Percentiles rank a stretch among this genome's conserved stretches.
Conservation (phyloP, 1,140 invertebrate genomes). For the Drosophila sulfurigaster region DNA sequence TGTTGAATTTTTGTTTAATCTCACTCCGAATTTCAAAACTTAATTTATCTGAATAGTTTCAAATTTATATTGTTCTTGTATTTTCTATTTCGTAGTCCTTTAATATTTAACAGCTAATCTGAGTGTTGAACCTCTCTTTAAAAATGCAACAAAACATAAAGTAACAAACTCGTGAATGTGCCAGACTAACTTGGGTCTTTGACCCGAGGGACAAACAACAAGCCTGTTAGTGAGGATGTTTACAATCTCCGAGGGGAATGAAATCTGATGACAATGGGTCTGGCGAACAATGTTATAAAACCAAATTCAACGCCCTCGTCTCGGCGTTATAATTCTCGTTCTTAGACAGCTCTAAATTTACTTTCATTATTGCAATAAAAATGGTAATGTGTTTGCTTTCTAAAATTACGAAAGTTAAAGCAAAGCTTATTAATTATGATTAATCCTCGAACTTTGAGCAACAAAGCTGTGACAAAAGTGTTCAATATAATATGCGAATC, state of each 20-base stretch:
- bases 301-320: background rate
- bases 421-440: conserved; percentile 23
- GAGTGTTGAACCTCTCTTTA: background rate
- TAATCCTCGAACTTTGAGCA: background rate
- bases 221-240: conserved; percentile 3
- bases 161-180: conserved; percentile 1
- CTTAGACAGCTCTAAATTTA: background rate
- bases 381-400: background rate
- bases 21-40: background rate
- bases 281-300: conserved; percentile 4
- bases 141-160: conserved; percentile 19
- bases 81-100: background rate
- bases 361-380: background rate
- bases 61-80: background rate
- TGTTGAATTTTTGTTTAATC: background rate
- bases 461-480: background rate
- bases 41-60: background rate
- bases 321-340: background rate
- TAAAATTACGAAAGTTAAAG: conserved; percentile 2
- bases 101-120: background rate
- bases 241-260: conserved; percentile 20
- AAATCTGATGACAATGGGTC: conserved; percentile 24
- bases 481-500: background rate
- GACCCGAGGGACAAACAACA: background rate
- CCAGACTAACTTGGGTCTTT: background rate